Base-by-base conservation (phyloP, 2,888 invertebrate species). In the Ormyrus pomaceus region DNA sequence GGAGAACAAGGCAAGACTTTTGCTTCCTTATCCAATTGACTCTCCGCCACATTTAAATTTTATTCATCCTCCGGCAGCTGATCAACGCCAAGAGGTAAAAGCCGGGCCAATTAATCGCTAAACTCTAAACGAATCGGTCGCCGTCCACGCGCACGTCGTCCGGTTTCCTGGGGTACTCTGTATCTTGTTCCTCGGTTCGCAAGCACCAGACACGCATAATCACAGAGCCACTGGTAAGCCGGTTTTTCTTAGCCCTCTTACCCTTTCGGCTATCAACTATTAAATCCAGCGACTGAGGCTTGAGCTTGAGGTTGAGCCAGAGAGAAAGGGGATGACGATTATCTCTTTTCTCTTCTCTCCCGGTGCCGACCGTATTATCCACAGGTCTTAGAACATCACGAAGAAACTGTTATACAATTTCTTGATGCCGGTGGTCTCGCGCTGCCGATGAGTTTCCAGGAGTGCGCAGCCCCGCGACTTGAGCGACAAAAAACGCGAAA, bases 381-480 rank as follows among this genome's bases (percentile, higher is more conserved):
- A 74, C 80, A 45, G 64, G 59, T 66, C 92, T 95, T 96, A 96
- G 92, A 96, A 96, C 91, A 96, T 94, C 85, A 96, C 96, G 91
- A 96, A 96, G 92, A 96, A 96, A 82, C 96, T 96, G 92, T 96
- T 96, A 92, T 96, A 96, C 90, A 96, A 92, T 91, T 96, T 96
- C 92, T 96, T 96, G 88, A 96, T 95, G 82, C 96, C 96, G 69
- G 96, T 96, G 48, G 95, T 95, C 91, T 96, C 96, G 89, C 95
- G 92, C 91, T 96, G 96, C 88, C 96, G 94, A 90, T 95, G 96
- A 89, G 95, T 95, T 91, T 95, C 95, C 81, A 96, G 93, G 87
- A 96, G 93, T 89, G 94, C 94, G 91, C 90, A 91, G 83, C 90
- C 90, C 82, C 90, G 89, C 82, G 90, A 90, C 84, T 86, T 90